These are phyloP conservation scores for Tapera naevia DNA, from an alignment of 2,797 vertebrate species.

Conservation along the genomic window DNA sequence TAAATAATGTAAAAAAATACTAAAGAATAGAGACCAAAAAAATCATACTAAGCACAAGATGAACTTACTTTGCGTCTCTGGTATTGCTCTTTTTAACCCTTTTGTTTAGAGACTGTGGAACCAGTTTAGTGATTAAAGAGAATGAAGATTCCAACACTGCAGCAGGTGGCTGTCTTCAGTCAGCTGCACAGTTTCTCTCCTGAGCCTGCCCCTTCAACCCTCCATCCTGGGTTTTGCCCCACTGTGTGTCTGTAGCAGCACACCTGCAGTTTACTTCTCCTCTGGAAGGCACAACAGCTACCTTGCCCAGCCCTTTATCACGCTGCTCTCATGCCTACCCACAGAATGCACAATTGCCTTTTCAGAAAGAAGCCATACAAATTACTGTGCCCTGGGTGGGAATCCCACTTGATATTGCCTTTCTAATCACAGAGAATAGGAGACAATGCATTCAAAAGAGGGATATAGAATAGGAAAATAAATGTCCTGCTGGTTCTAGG, in stretches of 20 bases:
- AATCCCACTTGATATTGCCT: fast-evolving
- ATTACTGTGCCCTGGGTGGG: background rate
- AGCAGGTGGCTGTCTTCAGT: background rate
- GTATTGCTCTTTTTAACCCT: background rate
- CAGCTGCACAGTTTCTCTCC: background rate
- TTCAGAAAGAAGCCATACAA: background rate
- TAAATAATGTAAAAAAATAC: slow-evolving; percentile 41
- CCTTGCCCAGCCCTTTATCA: background rate
- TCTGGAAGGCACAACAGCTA: background rate
- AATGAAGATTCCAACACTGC: background rate
- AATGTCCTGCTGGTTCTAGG: background rate
- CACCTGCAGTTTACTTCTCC: background rate
- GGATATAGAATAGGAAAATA: background rate
- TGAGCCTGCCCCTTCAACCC: background rate
- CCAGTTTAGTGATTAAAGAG: background rate
- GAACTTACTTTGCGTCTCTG: background rate
- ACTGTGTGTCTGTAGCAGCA: fast-evolving
- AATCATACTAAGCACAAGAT: background rate
- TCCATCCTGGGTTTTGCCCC: fast-evolving
- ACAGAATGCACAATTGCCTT: background rate
- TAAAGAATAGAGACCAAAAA: slow-evolving; percentile 44
- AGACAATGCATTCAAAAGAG: slow-evolving; percentile 34
- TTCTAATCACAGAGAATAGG: background rate
- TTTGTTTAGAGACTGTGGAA: background rate
- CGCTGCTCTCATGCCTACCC: background rate